Evolutionary conservation across 2,113 vertebrate species (phyloP).

Genomic region (Acrocephalus arundinaceus): DNA sequence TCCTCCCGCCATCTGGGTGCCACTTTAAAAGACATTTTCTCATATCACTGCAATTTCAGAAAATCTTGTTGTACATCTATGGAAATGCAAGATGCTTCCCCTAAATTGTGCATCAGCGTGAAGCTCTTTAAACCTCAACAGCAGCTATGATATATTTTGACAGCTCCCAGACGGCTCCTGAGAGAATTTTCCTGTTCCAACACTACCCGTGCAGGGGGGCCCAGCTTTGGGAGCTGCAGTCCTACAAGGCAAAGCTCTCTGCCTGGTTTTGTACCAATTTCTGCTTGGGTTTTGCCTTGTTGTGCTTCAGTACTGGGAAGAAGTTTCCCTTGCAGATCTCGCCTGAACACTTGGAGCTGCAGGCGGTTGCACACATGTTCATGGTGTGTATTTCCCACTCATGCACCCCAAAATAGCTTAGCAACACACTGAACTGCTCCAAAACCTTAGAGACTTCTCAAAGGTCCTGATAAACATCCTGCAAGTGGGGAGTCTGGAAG

Average conservation of each 20-base stretch:
- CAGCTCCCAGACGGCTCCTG: not conserved
- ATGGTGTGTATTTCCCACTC: not conserved
- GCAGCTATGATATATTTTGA: slow-evolving; percentile 37
- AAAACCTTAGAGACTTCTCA: not conserved
- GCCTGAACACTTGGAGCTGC: not conserved
- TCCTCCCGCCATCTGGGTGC: slow-evolving; percentile 51
- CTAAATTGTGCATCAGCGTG: not conserved
- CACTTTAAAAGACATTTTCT: slow-evolving; percentile 55
- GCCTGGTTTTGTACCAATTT: not conserved
- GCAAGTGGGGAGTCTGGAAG: not conserved
- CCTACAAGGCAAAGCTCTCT: not conserved
- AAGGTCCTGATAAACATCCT: not conserved
- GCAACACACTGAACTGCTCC: not conserved
- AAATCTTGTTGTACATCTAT: slow-evolving; percentile 32
- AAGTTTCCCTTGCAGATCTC: not conserved
- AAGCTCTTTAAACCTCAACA: slow-evolving; percentile 23
- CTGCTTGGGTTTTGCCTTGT: not conserved
- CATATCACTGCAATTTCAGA: slow-evolving; percentile 42
- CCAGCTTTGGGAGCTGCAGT: not conserved
- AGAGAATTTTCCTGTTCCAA: not conserved
- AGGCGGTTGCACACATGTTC: not conserved
- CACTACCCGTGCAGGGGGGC: not conserved
- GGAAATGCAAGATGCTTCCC: slow-evolving; percentile 26
- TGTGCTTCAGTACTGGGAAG: not conserved
- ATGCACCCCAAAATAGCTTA: not conserved